Evolutionary conservation across 2,888 invertebrate genomes (phyloP).

Genomic region (Marronus borbonicus): DNA sequence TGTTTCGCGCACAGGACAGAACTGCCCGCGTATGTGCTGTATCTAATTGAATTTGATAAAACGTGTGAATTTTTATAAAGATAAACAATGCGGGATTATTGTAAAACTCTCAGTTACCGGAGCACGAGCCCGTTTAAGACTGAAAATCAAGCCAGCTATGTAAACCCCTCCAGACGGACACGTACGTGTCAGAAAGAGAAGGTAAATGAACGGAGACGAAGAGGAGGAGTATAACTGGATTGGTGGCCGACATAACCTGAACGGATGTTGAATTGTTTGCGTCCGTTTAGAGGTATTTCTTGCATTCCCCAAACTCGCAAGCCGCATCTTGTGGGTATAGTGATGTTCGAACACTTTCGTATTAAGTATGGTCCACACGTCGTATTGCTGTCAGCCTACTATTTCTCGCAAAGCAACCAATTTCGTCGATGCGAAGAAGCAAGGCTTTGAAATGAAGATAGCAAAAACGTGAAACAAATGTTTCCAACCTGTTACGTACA

Average conservation of each 20-base stretch:
- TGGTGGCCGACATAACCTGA: slow-evolving; percentile 50
- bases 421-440: not conserved
- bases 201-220: slow-evolving; percentile 35
- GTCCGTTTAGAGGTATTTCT: slow-evolving; percentile 39
- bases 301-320: slow-evolving; percentile 46
- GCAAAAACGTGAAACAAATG: slow-evolving; percentile 25
- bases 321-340: slow-evolving; percentile 19
- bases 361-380: slow-evolving; percentile 28
- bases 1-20: slow-evolving; percentile 24
- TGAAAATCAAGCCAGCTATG: slow-evolving; percentile 43
- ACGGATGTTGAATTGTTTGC: slow-evolving; percentile 51
- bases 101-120: slow-evolving; percentile 34
- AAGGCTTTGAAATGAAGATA: slow-evolving; percentile 26
- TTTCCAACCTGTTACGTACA: slow-evolving; percentile 24
- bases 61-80: slow-evolving; percentile 21
- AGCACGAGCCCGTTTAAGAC: slow-evolving; percentile 41
- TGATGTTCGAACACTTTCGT: slow-evolving; percentile 40
- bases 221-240: slow-evolving; percentile 44
- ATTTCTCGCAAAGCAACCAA: slow-evolving; percentile 1
- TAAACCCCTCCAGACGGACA: slow-evolving; percentile 45
- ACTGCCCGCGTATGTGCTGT: slow-evolving; percentile 6
- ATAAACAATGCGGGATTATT: slow-evolving; percentile 33
- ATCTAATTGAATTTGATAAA: slow-evolving; percentile 19
- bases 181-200: slow-evolving; percentile 35
- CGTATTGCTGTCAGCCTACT: slow-evolving; percentile 26